A percentile compares a stretch with the other conserved stretches of the same genome.
These are phyloP conservation scores for Apocrypta bakeri DNA, from an alignment of 1,140 invertebrate species.

Conservation along the genomic window DNA sequence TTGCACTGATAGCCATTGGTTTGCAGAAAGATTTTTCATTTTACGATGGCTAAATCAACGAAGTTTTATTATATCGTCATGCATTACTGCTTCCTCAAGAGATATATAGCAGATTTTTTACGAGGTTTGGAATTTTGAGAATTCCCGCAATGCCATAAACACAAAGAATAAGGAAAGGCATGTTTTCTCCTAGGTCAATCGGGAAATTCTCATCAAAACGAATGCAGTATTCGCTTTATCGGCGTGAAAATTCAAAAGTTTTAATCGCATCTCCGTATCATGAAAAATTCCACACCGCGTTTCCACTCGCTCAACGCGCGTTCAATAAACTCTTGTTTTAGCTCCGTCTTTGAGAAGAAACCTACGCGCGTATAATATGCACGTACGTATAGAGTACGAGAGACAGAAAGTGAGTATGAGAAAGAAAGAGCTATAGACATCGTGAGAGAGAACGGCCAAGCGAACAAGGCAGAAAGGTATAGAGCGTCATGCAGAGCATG, in stretches of 20 bases:
- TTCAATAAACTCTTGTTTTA: background rate
- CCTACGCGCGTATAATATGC: background rate
- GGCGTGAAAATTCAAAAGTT: background rate
- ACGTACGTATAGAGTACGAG: background rate
- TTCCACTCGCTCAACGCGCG: background rate
- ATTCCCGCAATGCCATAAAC: background rate
- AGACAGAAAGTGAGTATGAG: slow-evolving; percentile 41
- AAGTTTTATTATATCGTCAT: background rate
- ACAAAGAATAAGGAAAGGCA: too few relatives aligned
- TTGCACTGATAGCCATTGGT: background rate
- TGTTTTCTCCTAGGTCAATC: background rate
- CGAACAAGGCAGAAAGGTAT: slow-evolving; percentile 28
- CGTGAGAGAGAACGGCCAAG: background rate
- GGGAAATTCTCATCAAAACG: background rate
- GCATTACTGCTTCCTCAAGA: background rate
- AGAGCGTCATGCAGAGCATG: slow-evolving; percentile 32
- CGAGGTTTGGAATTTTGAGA: background rate
- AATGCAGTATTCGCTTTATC: background rate
- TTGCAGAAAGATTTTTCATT: background rate
- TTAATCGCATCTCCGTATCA: background rate
- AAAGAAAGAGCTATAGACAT: background rate
- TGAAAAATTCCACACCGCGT: background rate
- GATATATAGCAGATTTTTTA: background rate
- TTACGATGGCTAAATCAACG: background rate
- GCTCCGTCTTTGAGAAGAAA: background rate